These are phyloP conservation scores for Eupithecia tripunctaria DNA, from an alignment of 2,888 invertebrate genomes.

Conservation along the genomic window DNA sequence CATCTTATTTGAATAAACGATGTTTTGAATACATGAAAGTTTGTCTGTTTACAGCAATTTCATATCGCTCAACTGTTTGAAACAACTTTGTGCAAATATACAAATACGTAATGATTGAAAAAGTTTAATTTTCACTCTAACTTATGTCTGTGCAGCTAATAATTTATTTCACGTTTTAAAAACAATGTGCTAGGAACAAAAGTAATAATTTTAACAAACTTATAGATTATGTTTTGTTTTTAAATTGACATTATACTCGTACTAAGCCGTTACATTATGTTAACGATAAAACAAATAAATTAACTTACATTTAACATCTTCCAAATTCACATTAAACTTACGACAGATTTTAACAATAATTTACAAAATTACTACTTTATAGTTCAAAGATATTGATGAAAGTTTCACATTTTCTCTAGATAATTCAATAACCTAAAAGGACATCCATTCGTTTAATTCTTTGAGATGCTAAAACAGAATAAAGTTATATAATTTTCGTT, in stretches of 20 bases:
- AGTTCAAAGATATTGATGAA: constrained; percentile 27
- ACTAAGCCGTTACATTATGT: constrained; percentile 36
- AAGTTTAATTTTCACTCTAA: neutral
- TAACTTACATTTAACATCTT: constrained; percentile 27
- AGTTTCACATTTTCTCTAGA: constrained; percentile 17
- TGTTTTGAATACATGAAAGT: constrained; percentile 3
- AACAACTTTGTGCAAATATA: neutral
- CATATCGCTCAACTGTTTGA: neutral
- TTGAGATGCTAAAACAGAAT: neutral
- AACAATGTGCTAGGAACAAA: neutral
- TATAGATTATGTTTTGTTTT: neutral
- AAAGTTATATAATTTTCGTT: neutral
- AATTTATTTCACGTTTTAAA: neutral
- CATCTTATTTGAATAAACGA: neutral
- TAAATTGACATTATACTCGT: constrained; percentile 1
- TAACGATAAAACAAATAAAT: constrained; percentile 26
- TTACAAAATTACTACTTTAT: constrained; percentile 35
- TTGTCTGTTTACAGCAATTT: neutral
- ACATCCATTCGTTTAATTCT: neutral
- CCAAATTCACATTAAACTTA: constrained; percentile 29
- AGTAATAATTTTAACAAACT: neutral
- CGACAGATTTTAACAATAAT: constrained; percentile 37
- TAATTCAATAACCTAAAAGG: neutral
- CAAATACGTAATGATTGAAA: constrained; percentile 4
- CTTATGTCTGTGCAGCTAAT: neutral